Base-by-base conservation (phyloP, 1,140 invertebrate genomes). In the Pissodes strobi region DNA sequence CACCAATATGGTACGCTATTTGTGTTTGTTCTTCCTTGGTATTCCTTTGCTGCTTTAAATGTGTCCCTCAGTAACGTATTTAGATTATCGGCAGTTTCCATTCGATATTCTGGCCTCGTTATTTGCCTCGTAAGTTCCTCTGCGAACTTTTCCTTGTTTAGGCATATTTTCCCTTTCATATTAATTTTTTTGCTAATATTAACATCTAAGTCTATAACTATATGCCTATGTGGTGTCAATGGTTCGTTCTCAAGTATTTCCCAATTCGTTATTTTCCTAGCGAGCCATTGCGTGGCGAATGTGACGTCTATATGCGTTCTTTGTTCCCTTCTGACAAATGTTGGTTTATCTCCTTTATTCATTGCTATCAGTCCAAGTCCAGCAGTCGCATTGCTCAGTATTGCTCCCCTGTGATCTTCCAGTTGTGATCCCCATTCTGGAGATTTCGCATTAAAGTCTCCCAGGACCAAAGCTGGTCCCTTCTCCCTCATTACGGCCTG, bases 381-480 rank as follows among this genome's bases (percentile, higher is more conserved):
- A 8, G 39, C 37, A 9, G 39, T 30, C 21, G 34, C 55, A 13
- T 60, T 56, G 8, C 13, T 2, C 21, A 66, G 18, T 8, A 27
- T 8, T 12, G 10, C 22, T 15, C 64, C 46, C 22, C 64, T 39
- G 15, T 2, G 18, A 30, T 60, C 64, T 8, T 12, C 39, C n/a
- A 21, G 2, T n/a, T n/a, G 37, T 13, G 19, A 18, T n/a, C 56
- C 56, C 56, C 56, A 59, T 56, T 56, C 27, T 8, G 25, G 0
- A 8, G 52, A 37, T 41, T 59, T 59, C 9, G 56, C 56, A 22
- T 59, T 57, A 19, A 57, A 57, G 34, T 57, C 55, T 3, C 55
- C 55, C 12, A 34, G 12, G 10, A 57, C 12, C 18, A 57, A 5
- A 4, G 30, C 22, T 27, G n/a, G n/a, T n/a, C n/a, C n/a, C n/a